A percentile compares a stretch with the other conserved stretches of the same genome.
These are phyloP conservation scores for Rhodinocichla rosea DNA, from an alignment of 2,113 vertebrate genomes.

Conservation along the genomic window DNA sequence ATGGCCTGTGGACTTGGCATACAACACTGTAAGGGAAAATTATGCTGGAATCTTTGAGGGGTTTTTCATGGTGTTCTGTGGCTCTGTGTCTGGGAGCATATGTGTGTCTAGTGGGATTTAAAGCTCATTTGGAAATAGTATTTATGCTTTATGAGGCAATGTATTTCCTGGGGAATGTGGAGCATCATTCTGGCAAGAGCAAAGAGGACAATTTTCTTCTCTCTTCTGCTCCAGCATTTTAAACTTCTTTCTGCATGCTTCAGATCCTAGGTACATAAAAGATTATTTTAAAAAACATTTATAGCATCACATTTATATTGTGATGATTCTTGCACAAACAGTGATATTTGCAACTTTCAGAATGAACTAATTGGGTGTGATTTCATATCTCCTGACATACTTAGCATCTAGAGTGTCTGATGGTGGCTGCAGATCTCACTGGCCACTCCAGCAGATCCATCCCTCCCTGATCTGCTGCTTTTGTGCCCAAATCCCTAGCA, in stretches of 20 bases:
- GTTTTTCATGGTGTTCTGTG: background rate
- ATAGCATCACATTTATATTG: background rate
- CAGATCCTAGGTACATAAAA: background rate
- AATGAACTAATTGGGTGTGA: background rate
- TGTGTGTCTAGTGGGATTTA: background rate
- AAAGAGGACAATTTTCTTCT: background rate
- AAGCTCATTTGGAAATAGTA: background rate
- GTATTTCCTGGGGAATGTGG: background rate
- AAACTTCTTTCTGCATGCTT: background rate
- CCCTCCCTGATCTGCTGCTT: background rate
- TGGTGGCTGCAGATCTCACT: background rate
- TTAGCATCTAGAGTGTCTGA: background rate
- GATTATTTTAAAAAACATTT: too few relatives aligned
- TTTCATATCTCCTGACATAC: background rate
- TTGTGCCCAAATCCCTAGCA: background rate
- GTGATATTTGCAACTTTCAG: background rate
- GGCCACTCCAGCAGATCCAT: fast-evolving
- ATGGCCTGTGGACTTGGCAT: background rate
- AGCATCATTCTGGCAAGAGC: background rate
- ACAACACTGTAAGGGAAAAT: background rate
- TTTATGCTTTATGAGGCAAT: background rate
- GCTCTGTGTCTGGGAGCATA: background rate
- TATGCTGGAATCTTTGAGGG: background rate
- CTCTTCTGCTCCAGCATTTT: background rate
- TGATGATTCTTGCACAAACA: background rate